Evolutionary conservation across 2,113 vertebrate genomes (phyloP).

Genomic region (Clinocottus analis): DNA sequence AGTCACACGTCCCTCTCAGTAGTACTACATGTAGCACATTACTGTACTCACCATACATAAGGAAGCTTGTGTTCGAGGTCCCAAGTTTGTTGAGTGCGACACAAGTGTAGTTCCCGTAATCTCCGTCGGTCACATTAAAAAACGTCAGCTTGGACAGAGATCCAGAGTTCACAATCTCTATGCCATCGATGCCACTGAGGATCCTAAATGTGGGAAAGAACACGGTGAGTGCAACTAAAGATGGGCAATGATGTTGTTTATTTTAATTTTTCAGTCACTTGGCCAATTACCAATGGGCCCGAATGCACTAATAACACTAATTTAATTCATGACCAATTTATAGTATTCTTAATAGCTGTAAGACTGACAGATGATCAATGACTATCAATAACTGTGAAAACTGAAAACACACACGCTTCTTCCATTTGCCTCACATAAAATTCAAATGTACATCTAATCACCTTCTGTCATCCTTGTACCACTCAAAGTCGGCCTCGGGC

Average conservation of each 20-base stretch:
- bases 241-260: background rate
- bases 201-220: slow-evolving; percentile 80
- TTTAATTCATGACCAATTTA: background rate
- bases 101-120: slow-evolving; percentile 98
- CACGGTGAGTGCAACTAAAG: background rate
- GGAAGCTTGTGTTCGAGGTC: slow-evolving; percentile 92
- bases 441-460: slow-evolving; percentile 65
- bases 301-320: background rate
- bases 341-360: background rate
- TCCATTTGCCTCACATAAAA: slow-evolving; percentile 1
- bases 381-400: background rate
- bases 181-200: slow-evolving; percentile 88
- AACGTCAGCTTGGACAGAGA: slow-evolving; percentile 93
- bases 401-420: background rate
- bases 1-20: background rate
- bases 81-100: slow-evolving; percentile 94
- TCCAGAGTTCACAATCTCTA: slow-evolving; percentile 90
- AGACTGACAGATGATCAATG: slow-evolving; percentile 8
- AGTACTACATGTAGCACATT: background rate
- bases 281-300: background rate
- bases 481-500: slow-evolving; percentile 93
- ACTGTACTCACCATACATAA: slow-evolving; percentile 91
- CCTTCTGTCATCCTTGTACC: slow-evolving; percentile 97
- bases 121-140: slow-evolving; percentile 93
- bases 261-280: background rate